Percentiles rank a stretch among this genome's conserved stretches.
These are phyloP conservation scores for Microcebus griseorufus DNA, from an alignment of 2,113 vertebrate species.

Conservation along the genomic window DNA sequence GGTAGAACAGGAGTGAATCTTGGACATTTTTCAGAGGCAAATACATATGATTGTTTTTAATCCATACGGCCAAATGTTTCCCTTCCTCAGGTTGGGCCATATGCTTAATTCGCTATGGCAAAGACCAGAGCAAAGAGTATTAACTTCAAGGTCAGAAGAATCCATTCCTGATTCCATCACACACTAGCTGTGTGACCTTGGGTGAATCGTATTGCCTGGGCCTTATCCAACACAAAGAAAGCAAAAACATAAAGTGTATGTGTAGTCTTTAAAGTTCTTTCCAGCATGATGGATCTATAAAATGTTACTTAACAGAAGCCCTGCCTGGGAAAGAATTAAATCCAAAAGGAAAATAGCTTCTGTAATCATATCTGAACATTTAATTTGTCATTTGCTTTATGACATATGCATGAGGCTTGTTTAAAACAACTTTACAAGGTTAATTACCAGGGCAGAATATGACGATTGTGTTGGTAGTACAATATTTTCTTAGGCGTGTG, in stretches of 20 bases:
- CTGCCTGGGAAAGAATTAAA: constrained; percentile 69
- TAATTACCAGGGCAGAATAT: constrained; percentile 69
- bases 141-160: not conserved
- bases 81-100: not conserved
- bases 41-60: constrained; percentile 44
- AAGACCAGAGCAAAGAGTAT: constrained; percentile 2
- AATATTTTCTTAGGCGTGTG: constrained; percentile 76
- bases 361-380: constrained; percentile 68
- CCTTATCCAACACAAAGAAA: constrained; percentile 23
- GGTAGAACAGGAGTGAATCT: constrained; percentile 19
- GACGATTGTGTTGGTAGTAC: constrained; percentile 28
- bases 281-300: constrained; percentile 15
- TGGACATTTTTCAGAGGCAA: constrained; percentile 62
- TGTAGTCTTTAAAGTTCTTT: constrained; percentile 28
- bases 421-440: constrained; percentile 71
- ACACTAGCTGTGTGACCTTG: not conserved
- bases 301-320: constrained; percentile 53
- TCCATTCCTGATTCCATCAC: not conserved
- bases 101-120: constrained; percentile 3
- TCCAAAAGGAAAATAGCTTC: constrained; percentile 76
- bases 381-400: constrained; percentile 74
- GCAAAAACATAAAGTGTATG: not conserved
- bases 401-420: constrained; percentile 65
- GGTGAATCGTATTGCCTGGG: not conserved
- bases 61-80: constrained; percentile 20